Evolutionary conservation across 2,797 vertebrate species (phyloP), one percentile per base, ranked within the genome.

Genomic region (Sebastes wilsoni): DNA sequence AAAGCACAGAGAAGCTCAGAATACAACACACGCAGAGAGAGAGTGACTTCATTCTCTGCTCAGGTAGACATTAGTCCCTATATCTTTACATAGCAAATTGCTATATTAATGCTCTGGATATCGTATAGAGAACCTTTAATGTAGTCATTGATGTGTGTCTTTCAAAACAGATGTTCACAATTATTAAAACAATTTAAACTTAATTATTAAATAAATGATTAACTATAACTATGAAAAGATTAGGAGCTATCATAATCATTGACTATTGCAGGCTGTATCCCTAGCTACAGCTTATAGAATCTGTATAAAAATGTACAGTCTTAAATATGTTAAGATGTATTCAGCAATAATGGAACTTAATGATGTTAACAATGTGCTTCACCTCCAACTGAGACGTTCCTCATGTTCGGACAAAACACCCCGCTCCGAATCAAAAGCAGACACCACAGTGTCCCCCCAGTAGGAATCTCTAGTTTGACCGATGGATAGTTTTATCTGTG

Each of bases 401-500:
- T 64, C 25, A 20, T 32, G 56, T 82, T n/a, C n/a, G 23, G 23
- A 79, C 34, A 56, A 59, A 62, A 81, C 22, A 22, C 11, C 22
- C 42, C 8, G 27, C 60, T 49, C 64, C 23, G 2, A 78, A 71
- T 78, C 64, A 61, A 64, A 42, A 16, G 27, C 54, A 34, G 62
- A 69, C 22, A 23, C n/a, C 10, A 58, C 49, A 74, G 69, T 22
- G 13, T 38, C 61, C 42, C 64, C 66, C 72, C 12, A 0, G 62
- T 38, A 62, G 66, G 34, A 87, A 67, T 80, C 25, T 89, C 55
- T 69, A 64, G 85, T 88, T 81, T 92, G 91, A 92, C 93, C 76
- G 66, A 55, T 85, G 85, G 85, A 89, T 87, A 75, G 81, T 89
- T 89, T 92, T 89, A 91, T 86, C 80, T 87, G 77, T 92, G 91